Conservation (phyloP, 2,113 vertebrate species). For the Raja brachyura region DNA sequence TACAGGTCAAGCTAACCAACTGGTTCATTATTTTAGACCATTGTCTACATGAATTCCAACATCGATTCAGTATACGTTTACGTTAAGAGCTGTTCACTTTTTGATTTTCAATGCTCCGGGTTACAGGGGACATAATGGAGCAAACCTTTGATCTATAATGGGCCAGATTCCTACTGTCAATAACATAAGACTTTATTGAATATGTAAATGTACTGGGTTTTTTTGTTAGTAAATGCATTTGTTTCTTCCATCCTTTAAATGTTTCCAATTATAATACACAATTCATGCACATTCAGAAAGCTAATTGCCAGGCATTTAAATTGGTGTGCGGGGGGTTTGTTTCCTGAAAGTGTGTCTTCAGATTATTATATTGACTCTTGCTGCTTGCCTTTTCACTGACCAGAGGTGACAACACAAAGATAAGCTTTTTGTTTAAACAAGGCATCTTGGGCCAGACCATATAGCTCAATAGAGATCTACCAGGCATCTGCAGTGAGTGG, state of each 20-base stretch:
- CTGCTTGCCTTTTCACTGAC: not conserved
- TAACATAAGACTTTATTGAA: not conserved
- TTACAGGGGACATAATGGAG: not conserved
- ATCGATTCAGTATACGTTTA: not conserved
- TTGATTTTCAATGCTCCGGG: not conserved
- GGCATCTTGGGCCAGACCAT: too few relatives aligned
- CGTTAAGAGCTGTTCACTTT: too few relatives aligned
- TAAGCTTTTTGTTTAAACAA: not conserved
- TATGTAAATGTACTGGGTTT: not conserved
- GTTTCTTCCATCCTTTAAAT: not conserved
- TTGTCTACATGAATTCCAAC: not conserved
- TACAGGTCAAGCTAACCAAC: not conserved
- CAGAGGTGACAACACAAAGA: not conserved
- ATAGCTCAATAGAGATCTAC: too few relatives aligned
- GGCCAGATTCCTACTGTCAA: not conserved
- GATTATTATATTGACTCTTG: not conserved
- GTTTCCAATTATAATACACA: not conserved
- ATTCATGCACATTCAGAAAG: not conserved
- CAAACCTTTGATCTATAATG: not conserved
- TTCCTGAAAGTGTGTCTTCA: not conserved
- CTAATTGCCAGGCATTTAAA: not conserved
- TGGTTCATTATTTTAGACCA: not conserved
- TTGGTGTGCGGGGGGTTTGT: not conserved
- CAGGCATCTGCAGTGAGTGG: too few relatives aligned
- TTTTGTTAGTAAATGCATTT: not conserved